Percentiles rank a stretch among this genome's conserved stretches.
Evolutionary conservation across 2,888 invertebrate species (phyloP).

Genomic region (Leptothorax acervorum): DNA sequence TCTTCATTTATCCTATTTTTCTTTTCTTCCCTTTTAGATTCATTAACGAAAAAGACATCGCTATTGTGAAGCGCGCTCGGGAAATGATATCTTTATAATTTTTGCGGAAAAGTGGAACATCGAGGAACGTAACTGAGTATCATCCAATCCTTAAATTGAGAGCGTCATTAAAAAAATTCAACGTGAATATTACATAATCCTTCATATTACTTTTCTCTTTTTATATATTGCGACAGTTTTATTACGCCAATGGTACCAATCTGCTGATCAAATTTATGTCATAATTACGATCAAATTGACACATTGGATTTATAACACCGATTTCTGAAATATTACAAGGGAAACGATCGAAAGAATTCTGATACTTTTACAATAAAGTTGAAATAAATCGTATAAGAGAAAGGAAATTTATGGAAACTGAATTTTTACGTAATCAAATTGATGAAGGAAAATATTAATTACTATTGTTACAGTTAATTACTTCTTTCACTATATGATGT

Average conservation of each 20-base stretch:
- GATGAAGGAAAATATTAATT: slow-evolving; percentile 9
- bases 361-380: not conserved
- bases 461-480: slow-evolving; percentile 38
- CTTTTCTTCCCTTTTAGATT: slow-evolving; percentile 30
- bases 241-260: slow-evolving; percentile 2
- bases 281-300: slow-evolving; percentile 25
- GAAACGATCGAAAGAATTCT: not conserved
- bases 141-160: slow-evolving; percentile 40
- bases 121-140: slow-evolving; percentile 36
- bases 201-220: slow-evolving; percentile 25
- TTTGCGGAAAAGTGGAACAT: slow-evolving; percentile 18
- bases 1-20: slow-evolving; percentile 33
- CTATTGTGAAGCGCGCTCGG: slow-evolving; percentile 20
- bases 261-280: slow-evolving; percentile 31
- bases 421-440: not conserved
- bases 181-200: not conserved
- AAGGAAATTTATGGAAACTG: not conserved
- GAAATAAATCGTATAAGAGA: not conserved
- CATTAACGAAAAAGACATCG: slow-evolving; percentile 31
- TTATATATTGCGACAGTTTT: slow-evolving; percentile 1
- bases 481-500: not conserved
- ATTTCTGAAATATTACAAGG: not conserved
- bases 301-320: not conserved
- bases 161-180: slow-evolving; percentile 40
- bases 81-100: slow-evolving; percentile 35